phyloP scores from a whole-genome alignment of 2,113 vertebrate species.

The Pseudopodoces humilis region DNA sequence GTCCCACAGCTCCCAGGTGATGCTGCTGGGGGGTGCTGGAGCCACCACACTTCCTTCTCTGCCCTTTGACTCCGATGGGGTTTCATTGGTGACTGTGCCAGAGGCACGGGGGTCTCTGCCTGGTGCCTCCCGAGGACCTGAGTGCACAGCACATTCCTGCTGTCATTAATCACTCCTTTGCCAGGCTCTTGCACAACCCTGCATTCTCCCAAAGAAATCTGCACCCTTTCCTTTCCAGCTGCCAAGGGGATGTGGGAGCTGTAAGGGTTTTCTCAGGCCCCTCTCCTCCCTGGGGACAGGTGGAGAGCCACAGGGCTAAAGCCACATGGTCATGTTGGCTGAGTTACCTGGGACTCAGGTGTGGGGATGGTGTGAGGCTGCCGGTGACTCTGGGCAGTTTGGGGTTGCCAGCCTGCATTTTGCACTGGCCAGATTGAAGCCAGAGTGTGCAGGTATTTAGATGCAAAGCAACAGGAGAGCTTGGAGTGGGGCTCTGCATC shows the following conservation, averaged over 20 bases:
- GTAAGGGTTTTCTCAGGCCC: background rate
- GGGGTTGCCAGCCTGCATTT: background rate
- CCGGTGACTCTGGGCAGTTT: background rate
- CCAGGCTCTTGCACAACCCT: background rate
- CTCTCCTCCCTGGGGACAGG: background rate
- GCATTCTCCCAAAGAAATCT: background rate
- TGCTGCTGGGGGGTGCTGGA: background rate
- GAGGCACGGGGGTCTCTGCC: background rate
- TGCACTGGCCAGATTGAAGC: background rate
- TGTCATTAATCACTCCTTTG: background rate
- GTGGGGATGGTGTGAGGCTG: background rate
- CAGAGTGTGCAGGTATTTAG: background rate
- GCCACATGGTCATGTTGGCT: fast-evolving
- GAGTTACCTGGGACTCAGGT: background rate
- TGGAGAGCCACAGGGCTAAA: background rate
- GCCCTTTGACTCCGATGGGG: fast-evolving
- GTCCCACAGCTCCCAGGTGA: background rate
- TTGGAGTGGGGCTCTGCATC: background rate
- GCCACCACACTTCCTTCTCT: background rate
- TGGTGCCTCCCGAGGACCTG: background rate
- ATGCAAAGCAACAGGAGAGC: background rate
- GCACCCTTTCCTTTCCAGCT: background rate
- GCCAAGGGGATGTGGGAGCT: background rate
- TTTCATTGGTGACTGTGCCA: fast-evolving
- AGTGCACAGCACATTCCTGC: constrained; percentile 10